phyloP scores from a whole-genome alignment of 2,888 invertebrate genomes.

The Doris montereyensis region DNA sequence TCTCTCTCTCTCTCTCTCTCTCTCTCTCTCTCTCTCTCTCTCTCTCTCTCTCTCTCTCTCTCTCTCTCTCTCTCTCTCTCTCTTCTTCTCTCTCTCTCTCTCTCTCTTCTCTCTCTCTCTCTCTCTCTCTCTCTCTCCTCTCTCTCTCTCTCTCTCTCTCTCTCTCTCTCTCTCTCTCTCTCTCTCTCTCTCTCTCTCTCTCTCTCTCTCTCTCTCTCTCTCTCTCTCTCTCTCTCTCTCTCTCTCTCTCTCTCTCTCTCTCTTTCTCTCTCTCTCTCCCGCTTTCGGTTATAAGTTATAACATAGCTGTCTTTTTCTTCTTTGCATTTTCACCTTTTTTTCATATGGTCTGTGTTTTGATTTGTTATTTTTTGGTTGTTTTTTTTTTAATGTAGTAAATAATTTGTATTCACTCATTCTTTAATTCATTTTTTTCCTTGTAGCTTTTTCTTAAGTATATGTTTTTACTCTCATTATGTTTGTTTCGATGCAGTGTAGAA shows the following conservation, averaged over 20 bases:
- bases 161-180: background rate
- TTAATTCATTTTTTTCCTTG: too few relatives aligned
- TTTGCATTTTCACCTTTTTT: too few relatives aligned
- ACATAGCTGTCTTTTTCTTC: too few relatives aligned
- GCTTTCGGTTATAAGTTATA: too few relatives aligned
- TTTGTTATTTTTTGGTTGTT: too few relatives aligned
- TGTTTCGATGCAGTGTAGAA: too few relatives aligned
- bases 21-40: constrained; percentile 2
- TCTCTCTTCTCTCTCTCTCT: background rate
- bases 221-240: constrained; percentile 26
- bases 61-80: constrained; percentile 3
- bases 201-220: constrained; percentile 13
- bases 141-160: background rate
- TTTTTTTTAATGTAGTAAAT: too few relatives aligned
- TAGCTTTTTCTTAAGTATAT: too few relatives aligned
- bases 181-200: background rate
- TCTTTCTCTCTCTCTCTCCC: background rate
- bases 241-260: constrained; percentile 7
- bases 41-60: background rate
- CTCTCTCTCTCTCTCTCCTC: background rate
- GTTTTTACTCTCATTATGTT: too few relatives aligned
- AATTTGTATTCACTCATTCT: too few relatives aligned
- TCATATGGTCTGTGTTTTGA: too few relatives aligned
- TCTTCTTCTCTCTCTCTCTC: background rate
- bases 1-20: background rate